Evolutionary conservation across 2,113 vertebrate genomes (phyloP), one percentile per base, ranked within the genome.

Genomic region (Oplegnathus fasciatus): DNA sequence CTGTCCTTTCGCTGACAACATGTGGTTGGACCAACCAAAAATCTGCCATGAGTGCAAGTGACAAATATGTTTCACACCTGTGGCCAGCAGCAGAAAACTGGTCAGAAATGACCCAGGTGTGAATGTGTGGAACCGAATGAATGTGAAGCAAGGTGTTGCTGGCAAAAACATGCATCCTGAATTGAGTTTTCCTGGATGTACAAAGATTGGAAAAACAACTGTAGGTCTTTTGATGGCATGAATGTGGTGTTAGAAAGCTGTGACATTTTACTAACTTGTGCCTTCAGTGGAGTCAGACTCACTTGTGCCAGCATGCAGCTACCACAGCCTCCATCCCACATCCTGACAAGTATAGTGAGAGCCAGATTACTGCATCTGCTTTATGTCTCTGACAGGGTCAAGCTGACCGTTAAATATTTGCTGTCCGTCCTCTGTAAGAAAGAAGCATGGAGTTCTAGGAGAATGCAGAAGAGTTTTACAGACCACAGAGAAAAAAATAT

Each of bases 161-260:
- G 88, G 89, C 89, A 78, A 80, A 86, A 48, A 14, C 9, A 7
- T 0, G 13, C 55, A 70, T 76, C 87, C 81, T 91, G 58, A 60
- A 52, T 3, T 34, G 48, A 46, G 30, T 84, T 86, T 85, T 82
- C 58, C 86, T 78, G 62, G 26, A 75, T 66, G 34, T 46, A 28
- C 4, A 77, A 81, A 71, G 40, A 57, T 80, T 87, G 67, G 67
- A 60, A 80, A 90, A 88, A 83, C 74, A 86, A n/a, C 48, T 44
- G 6, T 1, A 1, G 42, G n/a, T n/a, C 14, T 71, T 73, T 60
- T 86, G 55, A 69, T 67, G 70, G 60, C 75, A 77, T 60, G 44
- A 78, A 85, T 77, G 46, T 37, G 55, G 87, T 44, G 71, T 81
- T 73, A 30, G 71, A 78, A n/a, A 64, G 73, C 71, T 24, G 48